phyloP scores from a whole-genome alignment of 2,888 invertebrate species.

The Drosophila recens region DNA sequence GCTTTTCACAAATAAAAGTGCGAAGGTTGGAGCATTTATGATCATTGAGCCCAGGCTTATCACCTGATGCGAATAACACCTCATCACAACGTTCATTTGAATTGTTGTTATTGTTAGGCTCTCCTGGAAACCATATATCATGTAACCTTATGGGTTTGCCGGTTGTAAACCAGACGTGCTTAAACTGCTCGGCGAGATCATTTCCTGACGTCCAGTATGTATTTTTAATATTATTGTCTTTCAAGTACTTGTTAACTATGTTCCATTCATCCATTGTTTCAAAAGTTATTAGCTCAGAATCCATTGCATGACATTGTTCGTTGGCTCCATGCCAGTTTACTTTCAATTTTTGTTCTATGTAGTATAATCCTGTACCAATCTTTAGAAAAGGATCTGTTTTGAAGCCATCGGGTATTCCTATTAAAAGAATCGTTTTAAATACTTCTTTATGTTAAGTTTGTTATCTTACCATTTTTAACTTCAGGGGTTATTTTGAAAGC shows the following conservation, averaged over 20 bases:
- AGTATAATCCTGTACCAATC: background rate
- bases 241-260: too few relatives aligned
- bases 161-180: background rate
- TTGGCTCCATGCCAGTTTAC: background rate
- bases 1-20: background rate
- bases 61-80: too few relatives aligned
- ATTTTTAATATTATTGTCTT: background rate
- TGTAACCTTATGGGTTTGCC: background rate
- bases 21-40: background rate
- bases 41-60: background rate
- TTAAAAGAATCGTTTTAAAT: background rate
- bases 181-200: background rate
- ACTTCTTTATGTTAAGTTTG: too few relatives aligned
- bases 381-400: background rate
- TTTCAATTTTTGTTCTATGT: background rate
- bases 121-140: conserved; percentile 3
- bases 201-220: background rate
- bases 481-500: too few relatives aligned
- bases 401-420: background rate
- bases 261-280: too few relatives aligned
- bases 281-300: too few relatives aligned
- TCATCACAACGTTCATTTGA: conserved; percentile 1
- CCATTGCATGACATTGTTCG: background rate
- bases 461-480: too few relatives aligned
- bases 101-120: background rate